Evolutionary conservation across 2,797 vertebrate species (phyloP), one percentile per base, ranked within the genome.

Genomic region (Serranus cabrilla): DNA sequence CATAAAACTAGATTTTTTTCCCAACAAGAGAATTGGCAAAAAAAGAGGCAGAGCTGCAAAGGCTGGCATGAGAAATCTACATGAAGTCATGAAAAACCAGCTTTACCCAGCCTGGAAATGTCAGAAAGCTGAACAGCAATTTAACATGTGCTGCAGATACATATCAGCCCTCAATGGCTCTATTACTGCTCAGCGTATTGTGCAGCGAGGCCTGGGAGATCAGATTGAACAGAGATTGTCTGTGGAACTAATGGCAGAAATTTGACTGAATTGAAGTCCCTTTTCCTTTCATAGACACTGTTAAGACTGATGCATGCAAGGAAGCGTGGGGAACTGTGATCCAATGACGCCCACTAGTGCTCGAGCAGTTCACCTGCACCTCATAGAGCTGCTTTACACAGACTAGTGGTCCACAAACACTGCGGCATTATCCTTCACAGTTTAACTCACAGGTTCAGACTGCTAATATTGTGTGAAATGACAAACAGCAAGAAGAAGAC

Each of bases 291-390:
- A 50, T 5, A 45, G 50, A 52, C 34, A 54, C 51, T 58, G 47
- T 52, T 49, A 5, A n/a, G 25, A 56, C 45, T 18, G 2, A 49
- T 5, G 7, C 3, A 1, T 67, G 47, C 23, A 74, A 14, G 5
- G 13, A 56, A 27, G 20, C 4, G 4, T 31, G 40, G 1, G 12
- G 9, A 87, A 83, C 7, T 57, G 60, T 89, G 74, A 85, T 86
- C 57, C 21, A 70, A 88, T 88, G 77, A 86, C 60, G 47, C 91
- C 91, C 85, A 85, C 92, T 92, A 83, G 89, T 90, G 93, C 23
- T 59, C 6, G 68, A 43, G 67, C 11, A 14, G 12, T 11, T 71
- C 3, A 42, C 27, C 34, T 71, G 65, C 77, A 76, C 18, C 31
- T 21, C 23, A 1, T 27, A 11, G 1, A n/a, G 8, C 34, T 46